Conservation (phyloP, 1,140 invertebrate genomes). For the Danaus melanippus region DNA sequence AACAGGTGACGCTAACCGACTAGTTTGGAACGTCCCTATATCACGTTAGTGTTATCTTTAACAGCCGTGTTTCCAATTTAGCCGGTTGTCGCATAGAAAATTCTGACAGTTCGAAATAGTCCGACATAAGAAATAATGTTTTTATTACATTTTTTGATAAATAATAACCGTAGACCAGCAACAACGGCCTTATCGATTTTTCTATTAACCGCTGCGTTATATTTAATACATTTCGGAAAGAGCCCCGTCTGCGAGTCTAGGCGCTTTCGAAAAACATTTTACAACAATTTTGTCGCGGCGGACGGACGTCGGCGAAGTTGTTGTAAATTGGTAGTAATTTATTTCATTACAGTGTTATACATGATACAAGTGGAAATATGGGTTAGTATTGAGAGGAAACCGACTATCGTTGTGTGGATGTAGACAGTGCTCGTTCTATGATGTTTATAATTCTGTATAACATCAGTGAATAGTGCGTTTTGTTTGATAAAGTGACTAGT, state of each 20-base stretch:
- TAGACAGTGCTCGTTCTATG: slow-evolving; percentile 20
- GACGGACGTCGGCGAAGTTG: slow-evolving; percentile 58
- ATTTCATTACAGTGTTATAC: slow-evolving; percentile 65
- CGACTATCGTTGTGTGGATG: slow-evolving; percentile 8
- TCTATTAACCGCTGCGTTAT: slow-evolving; percentile 59
- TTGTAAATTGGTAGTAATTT: slow-evolving; percentile 68
- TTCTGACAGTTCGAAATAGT: slow-evolving; percentile 59
- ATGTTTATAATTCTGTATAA: slow-evolving; percentile 25
- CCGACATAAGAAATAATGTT: slow-evolving; percentile 70
- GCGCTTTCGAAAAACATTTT: slow-evolving; percentile 68
- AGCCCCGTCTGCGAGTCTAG: slow-evolving; percentile 51
- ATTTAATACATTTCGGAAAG: slow-evolving; percentile 64
- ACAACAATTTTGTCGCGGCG: slow-evolving; percentile 57
- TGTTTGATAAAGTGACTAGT: slow-evolving; percentile 58
- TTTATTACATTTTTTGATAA: slow-evolving; percentile 73
- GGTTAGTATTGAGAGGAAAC: slow-evolving; percentile 43
- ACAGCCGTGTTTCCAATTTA: slow-evolving; percentile 28
- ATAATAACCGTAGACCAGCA: slow-evolving; percentile 65
- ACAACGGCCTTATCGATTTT: slow-evolving; percentile 66
- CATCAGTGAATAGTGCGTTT: slow-evolving; percentile 38
- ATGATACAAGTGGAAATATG: slow-evolving; percentile 50
- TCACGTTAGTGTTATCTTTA: slow-evolving; percentile 1
- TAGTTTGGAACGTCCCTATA: slow-evolving; percentile 30
- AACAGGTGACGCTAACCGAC: slow-evolving; percentile 35
- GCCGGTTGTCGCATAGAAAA: slow-evolving; percentile 57